phyloP scores from a whole-genome alignment of 2,113 vertebrate species.

The Dicentrarchus labrax region DNA sequence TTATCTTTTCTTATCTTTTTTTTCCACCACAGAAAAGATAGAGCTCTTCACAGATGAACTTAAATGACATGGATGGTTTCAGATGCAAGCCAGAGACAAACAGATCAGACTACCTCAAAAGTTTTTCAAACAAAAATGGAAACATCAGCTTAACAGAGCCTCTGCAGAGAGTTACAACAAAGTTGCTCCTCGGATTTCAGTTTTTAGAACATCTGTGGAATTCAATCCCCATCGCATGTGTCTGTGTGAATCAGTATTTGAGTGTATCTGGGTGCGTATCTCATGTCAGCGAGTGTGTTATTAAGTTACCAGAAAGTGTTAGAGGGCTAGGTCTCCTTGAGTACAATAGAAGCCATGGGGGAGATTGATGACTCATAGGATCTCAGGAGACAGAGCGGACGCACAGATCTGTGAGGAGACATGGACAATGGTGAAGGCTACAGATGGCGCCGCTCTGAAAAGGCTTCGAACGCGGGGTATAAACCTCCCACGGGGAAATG shows the following conservation, averaged over 20 bases:
- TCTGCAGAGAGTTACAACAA: neutral
- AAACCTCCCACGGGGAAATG: conserved; percentile 59
- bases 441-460: conserved; percentile 60
- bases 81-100: neutral
- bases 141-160: neutral
- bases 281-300: conserved; percentile 42
- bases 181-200: conserved; percentile 25
- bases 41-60: neutral
- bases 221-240: conserved; percentile 15
- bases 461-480: conserved; percentile 29
- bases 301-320: conserved; percentile 58
- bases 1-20: neutral
- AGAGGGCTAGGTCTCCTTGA: conserved; percentile 47
- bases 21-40: neutral
- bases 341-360: conserved; percentile 61
- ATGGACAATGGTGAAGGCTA: conserved; percentile 52
- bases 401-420: conserved; percentile 61
- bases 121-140: conserved; percentile 1
- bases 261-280: conserved; percentile 27
- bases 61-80: neutral
- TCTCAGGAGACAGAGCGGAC: conserved; percentile 67
- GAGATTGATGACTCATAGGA: conserved; percentile 77
- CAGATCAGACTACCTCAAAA: neutral
- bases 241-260: conserved; percentile 11
- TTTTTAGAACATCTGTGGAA: conserved; percentile 19